Evolutionary conservation across 2,888 invertebrate species (phyloP), one percentile per base, ranked within the genome.

Genomic region (Tryphoninae sp.): DNA sequence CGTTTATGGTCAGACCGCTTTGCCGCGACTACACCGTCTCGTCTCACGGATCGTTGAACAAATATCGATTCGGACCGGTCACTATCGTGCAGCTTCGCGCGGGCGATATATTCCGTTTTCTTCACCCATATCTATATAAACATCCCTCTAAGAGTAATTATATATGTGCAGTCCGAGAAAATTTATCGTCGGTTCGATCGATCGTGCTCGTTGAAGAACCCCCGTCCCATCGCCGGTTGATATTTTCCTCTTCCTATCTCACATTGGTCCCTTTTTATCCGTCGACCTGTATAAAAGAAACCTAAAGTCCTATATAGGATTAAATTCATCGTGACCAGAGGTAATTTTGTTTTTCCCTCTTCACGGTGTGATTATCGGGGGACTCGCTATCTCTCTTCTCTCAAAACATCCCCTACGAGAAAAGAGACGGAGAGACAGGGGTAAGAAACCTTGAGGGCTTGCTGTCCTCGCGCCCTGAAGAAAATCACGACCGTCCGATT

Each of bases 21-120:
- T 69, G 69, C 59, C 82, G 58, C 77, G 64, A 64, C 64, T 51
- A 19, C 55, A 53, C 22, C 55, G 69, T 77, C 79, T 73, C 64
- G 78, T 80, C 49, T 55, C 73, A 80, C 74, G 80, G 79, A 80
- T 82, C 82, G 82, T 82, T 82, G 73, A 82, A 74, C 80, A 80
- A 80, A 82, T 82, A 82, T 82, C 82, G 82, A 82, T 82, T 69
- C 77, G 40, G 65, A 75, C 71, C 78, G 71, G 72, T 76, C 68
- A 73, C 77, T 74, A 74, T 74, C 67, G 76, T 76, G 51, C 33
- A 61, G 62, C 23, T 62, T 55, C 23, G 51, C 68, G 62, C 68
- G 58, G 49, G 49, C 67, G 49, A 71, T 72, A 72, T 75, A 78
- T 68, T 22, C n/a, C 73, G 40, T 42, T 58, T 77, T 40, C 75